Percentiles rank a stretch among this genome's conserved stretches.
phyloP scores from a whole-genome alignment of 2,113 vertebrate genomes.

The Cranoglanis bouderius region DNA sequence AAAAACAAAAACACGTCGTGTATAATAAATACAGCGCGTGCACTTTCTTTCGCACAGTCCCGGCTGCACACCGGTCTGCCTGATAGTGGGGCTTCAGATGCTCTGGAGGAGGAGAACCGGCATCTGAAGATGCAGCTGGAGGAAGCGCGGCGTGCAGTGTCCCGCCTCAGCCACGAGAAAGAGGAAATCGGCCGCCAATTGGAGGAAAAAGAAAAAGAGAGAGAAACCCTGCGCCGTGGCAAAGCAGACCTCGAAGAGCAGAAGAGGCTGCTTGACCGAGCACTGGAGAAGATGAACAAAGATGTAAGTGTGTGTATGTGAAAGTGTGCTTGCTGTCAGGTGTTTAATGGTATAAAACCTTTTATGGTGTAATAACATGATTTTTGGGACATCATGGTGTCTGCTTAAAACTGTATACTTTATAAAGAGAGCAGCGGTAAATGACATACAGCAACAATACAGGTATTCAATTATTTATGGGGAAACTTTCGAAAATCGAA shows the following conservation, averaged over 20 bases:
- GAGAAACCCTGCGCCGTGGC: conserved; percentile 76
- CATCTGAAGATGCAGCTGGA: conserved; percentile 81
- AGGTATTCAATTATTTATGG: too few relatives aligned
- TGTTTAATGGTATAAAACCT: too few relatives aligned
- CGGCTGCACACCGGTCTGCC: conserved; percentile 62
- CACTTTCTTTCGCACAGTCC: conserved; percentile 47
- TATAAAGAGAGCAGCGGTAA: too few relatives aligned
- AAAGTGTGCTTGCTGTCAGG: background rate
- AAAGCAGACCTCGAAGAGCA: conserved; percentile 89
- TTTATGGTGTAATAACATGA: too few relatives aligned
- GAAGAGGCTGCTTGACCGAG: conserved; percentile 83
- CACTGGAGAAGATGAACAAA: conserved; percentile 77
- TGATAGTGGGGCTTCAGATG: conserved; percentile 59
- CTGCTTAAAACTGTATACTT: too few relatives aligned
- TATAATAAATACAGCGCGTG: background rate
- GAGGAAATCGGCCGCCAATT: conserved; percentile 75
- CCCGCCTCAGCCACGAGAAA: conserved; percentile 78
- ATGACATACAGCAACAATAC: too few relatives aligned
- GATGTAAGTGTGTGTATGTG: conserved; percentile 63
- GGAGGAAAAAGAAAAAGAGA: conserved; percentile 84
- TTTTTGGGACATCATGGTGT: background rate
- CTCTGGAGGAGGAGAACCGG: conserved; percentile 78
- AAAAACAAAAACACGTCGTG: background rate
- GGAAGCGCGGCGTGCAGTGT: conserved; percentile 69
- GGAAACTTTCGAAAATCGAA: too few relatives aligned